Evolutionary conservation across 1,140 invertebrate species (phyloP).

Genomic region (Centruroides sculpturatus): DNA sequence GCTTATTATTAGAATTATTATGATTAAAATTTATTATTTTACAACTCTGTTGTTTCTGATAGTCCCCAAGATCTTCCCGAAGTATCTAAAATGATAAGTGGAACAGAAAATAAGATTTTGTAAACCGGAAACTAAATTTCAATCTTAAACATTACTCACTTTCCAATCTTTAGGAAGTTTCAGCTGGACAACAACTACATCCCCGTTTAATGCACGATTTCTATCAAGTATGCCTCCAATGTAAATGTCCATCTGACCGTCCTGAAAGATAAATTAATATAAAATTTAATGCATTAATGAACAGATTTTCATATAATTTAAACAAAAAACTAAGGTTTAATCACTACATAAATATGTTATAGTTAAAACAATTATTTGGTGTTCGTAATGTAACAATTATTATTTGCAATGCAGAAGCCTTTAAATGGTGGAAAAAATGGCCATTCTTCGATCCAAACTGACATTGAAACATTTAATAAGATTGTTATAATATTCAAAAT

Average conservation of each 20-base stretch:
- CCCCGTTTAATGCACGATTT: slow-evolving; percentile 69
- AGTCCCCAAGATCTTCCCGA: neutral
- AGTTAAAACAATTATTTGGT: too few relatives aligned
- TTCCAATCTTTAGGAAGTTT: slow-evolving; percentile 37
- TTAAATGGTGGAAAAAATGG: too few relatives aligned
- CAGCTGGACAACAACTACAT: slow-evolving; percentile 52
- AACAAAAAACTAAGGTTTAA: too few relatives aligned
- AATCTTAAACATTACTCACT: slow-evolving; percentile 19
- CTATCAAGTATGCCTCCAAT: slow-evolving; percentile 50
- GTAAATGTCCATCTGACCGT: slow-evolving; percentile 51
- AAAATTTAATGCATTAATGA: slow-evolving; percentile 1
- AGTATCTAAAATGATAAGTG: neutral
- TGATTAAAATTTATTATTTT: neutral
- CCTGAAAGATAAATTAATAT: slow-evolving; percentile 23
- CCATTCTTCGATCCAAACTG: too few relatives aligned
- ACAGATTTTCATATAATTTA: too few relatives aligned
- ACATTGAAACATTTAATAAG: too few relatives aligned
- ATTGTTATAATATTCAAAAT: too few relatives aligned
- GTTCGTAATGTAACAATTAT: too few relatives aligned
- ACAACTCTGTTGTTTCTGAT: neutral
- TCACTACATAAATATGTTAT: too few relatives aligned
- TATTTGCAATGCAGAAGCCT: too few relatives aligned
- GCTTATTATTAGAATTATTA: too few relatives aligned
- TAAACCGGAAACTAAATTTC: neutral
- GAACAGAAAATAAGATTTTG: neutral